These are phyloP conservation scores for Trichogramma dendrolimi DNA, from an alignment of 2,888 invertebrate species.

Conservation along the genomic window DNA sequence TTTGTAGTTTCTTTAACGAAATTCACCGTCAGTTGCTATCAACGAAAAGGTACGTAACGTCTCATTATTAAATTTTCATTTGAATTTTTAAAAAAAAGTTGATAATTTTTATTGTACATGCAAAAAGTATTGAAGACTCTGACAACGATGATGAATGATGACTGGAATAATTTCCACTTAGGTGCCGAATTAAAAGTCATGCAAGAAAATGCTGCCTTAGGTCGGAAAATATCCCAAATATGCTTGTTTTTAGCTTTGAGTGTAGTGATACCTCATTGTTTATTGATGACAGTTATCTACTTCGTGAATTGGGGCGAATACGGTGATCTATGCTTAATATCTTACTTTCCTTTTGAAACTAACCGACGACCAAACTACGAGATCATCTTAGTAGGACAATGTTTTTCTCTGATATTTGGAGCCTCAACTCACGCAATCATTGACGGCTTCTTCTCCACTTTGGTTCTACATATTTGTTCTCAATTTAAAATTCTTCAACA, in stretches of 20 bases:
- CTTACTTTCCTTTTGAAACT: slow-evolving; percentile 29
- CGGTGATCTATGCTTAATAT: slow-evolving; percentile 4
- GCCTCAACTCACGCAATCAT: slow-evolving; percentile 23
- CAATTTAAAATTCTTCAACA: slow-evolving; percentile 30
- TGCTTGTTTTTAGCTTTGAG: slow-evolving; percentile 25
- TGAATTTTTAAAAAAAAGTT: background rate
- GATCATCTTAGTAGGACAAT: slow-evolving; percentile 3
- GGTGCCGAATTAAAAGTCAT: slow-evolving; percentile 5
- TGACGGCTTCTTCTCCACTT: slow-evolving; percentile 34
- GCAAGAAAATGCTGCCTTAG: slow-evolving; percentile 25
- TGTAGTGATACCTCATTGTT: background rate
- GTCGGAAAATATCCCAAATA: slow-evolving; percentile 27
- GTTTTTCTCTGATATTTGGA: slow-evolving; percentile 25
- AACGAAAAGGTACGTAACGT: background rate
- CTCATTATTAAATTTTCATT: background rate
- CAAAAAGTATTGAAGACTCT: slow-evolving; percentile 5
- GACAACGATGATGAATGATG: background rate
- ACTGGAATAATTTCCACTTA: background rate
- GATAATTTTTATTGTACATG: background rate
- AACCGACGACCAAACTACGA: background rate
- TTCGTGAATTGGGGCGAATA: background rate
- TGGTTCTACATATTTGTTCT: slow-evolving; percentile 38
- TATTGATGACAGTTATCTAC: background rate
- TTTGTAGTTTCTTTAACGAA: background rate
- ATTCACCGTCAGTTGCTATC: background rate